Conservation (phyloP, 2,888 invertebrate genomes). For the Petrolisthes manimaculis region DNA sequence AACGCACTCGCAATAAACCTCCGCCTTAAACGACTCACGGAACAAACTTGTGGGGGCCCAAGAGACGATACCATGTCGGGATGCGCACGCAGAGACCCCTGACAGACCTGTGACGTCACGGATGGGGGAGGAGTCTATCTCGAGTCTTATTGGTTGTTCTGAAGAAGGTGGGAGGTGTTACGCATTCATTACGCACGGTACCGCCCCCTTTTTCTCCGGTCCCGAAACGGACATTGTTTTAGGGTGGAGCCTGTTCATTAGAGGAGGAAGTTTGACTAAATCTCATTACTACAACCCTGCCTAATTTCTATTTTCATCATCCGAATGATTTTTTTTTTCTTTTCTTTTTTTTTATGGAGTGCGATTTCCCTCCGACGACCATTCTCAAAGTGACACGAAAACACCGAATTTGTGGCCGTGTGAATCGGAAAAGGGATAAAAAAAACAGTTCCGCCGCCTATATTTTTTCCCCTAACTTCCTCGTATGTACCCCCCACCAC, state of each 20-base stretch:
- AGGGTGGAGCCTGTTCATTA: conserved; percentile 57
- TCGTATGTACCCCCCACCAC: neutral
- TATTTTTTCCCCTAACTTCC: conserved; percentile 17
- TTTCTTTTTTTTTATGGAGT: conserved; percentile 27
- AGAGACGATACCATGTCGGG: conserved; percentile 9
- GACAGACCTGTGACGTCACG: conserved; percentile 26
- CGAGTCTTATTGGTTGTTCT: neutral
- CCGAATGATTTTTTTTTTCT: conserved; percentile 16
- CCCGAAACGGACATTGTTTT: conserved; percentile 43
- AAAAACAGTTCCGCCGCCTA: neutral
- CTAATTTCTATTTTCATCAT: conserved; percentile 55
- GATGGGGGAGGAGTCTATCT: conserved; percentile 24
- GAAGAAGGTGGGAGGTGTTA: neutral
- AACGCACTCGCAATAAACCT: conserved; percentile 59
- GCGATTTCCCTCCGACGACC: conserved; percentile 42
- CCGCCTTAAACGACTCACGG: conserved; percentile 41
- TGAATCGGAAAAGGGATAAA: conserved; percentile 33
- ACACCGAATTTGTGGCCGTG: conserved; percentile 41
- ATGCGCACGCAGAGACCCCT: conserved; percentile 40
- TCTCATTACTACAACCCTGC: conserved; percentile 50
- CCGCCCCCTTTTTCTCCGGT: conserved; percentile 23
- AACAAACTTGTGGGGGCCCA: conserved; percentile 44
- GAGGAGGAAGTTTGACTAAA: conserved; percentile 55
- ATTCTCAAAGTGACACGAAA: conserved; percentile 51
- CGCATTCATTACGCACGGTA: conserved; percentile 40